A percentile compares a stretch with the other conserved stretches of the same genome.
Evolutionary conservation across 2,888 invertebrate genomes (phyloP).

Genomic region (Drosophila ustulata): DNA sequence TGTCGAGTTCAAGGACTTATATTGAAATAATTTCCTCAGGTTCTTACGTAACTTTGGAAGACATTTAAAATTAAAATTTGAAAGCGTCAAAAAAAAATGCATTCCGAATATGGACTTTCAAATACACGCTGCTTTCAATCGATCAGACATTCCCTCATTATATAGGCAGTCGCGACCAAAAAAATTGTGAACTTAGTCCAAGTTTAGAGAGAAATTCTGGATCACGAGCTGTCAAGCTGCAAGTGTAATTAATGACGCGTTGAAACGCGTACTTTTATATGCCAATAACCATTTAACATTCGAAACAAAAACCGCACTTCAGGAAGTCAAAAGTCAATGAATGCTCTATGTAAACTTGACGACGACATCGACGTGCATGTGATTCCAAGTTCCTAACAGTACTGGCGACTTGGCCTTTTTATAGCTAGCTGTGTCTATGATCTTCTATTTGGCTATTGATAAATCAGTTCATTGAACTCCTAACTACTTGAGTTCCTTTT

Average conservation of each 20-base stretch:
- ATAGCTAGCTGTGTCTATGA: slow-evolving; percentile 6
- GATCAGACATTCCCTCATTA: slow-evolving; percentile 10
- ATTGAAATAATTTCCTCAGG: not conserved
- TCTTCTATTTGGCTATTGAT: not conserved
- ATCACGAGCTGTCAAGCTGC: slow-evolving; percentile 30
- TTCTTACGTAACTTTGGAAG: not conserved
- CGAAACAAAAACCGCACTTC: slow-evolving; percentile 31
- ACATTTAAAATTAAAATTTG: not conserved
- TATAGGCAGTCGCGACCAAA: slow-evolving; percentile 32
- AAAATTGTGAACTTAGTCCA: slow-evolving; percentile 20
- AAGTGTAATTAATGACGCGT: slow-evolving; percentile 34
- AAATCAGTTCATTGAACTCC: slow-evolving; percentile 9
- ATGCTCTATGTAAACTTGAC: slow-evolving; percentile 58
- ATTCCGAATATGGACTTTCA: slow-evolving; percentile 5
- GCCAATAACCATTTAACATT: slow-evolving; percentile 42
- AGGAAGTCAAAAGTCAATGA: slow-evolving; percentile 72
- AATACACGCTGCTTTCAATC: not conserved
- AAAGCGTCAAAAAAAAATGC: not conserved
- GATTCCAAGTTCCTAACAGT: slow-evolving; percentile 37
- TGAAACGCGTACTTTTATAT: slow-evolving; percentile 26
- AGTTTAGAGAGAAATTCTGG: slow-evolving; percentile 37
- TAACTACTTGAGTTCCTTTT: slow-evolving; percentile 1
- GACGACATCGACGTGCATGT: slow-evolving; percentile 32
- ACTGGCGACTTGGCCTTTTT: slow-evolving; percentile 21
- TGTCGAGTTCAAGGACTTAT: not conserved